phyloP scores from a whole-genome alignment of 2,888 invertebrate genomes.

The Muschampia plurimacula region DNA sequence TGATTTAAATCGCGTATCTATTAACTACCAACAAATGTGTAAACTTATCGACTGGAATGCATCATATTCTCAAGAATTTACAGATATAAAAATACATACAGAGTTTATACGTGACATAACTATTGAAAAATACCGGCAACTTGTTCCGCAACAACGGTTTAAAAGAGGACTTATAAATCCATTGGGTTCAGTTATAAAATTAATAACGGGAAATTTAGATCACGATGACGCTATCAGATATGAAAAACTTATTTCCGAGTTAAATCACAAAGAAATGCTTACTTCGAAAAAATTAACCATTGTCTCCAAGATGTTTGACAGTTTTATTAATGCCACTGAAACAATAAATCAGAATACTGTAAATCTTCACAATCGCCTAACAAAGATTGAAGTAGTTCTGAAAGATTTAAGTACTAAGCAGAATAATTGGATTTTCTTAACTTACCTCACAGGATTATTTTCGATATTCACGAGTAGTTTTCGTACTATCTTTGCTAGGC shows the following conservation, averaged over 20 bases:
- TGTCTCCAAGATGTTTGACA: neutral
- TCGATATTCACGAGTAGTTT: too few species aligned
- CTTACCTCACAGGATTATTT: too few species aligned
- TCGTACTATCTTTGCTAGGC: too few species aligned
- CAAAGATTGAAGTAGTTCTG: too few species aligned
- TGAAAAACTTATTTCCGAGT: neutral
- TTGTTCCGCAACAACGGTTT: neutral
- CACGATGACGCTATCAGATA: slow-evolving; percentile 8
- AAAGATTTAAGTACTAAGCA: too few species aligned
- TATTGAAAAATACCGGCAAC: too few species aligned
- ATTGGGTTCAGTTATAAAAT: slow-evolving; percentile 14
- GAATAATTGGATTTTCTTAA: too few species aligned
- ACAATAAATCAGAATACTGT: too few species aligned
- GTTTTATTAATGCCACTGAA: too few species aligned
- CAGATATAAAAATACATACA: slow-evolving; percentile 13
- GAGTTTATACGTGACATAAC: neutral
- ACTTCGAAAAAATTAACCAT: neutral
- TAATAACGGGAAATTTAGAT: slow-evolving; percentile 10
- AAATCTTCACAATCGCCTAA: too few species aligned
- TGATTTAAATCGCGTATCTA: neutral
- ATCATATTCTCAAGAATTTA: slow-evolving; percentile 6
- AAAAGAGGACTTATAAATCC: slow-evolving; percentile 12
- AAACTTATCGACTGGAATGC: slow-evolving; percentile 7
- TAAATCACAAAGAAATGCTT: slow-evolving; percentile 1
- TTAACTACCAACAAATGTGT: slow-evolving; percentile 5